Percentiles rank a stretch among this genome's conserved stretches.
phyloP scores from a whole-genome alignment of 2,797 vertebrate species.

The Ceyx erithaca region DNA sequence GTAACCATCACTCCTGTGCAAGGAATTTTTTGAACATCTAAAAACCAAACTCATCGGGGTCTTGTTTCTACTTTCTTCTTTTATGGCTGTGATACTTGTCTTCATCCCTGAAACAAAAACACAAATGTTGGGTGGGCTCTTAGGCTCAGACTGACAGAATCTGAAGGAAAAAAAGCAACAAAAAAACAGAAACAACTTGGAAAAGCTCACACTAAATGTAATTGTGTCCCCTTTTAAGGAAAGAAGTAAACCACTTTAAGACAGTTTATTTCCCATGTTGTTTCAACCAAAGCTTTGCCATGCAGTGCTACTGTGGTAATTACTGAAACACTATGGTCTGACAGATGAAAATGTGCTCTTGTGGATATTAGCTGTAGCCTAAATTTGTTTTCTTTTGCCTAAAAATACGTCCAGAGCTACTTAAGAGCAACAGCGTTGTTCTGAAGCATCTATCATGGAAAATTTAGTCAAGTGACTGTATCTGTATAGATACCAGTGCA shows the following conservation, averaged over 20 bases:
- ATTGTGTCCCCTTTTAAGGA: not conserved
- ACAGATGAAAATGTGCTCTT: not conserved
- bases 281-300: not conserved
- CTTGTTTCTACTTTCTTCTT: constrained; percentile 82
- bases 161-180: not conserved
- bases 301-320: not conserved
- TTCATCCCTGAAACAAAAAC: constrained; percentile 83
- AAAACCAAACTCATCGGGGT: not conserved
- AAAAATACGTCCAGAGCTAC: not conserved
- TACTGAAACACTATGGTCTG: not conserved
- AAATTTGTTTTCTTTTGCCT: not conserved
- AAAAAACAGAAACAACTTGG: not conserved
- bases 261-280: not conserved
- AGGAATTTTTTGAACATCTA: not conserved
- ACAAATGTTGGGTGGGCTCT: not conserved
- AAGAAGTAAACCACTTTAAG: not conserved
- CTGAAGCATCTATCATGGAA: not conserved
- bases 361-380: not conserved
- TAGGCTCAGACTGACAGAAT: not conserved
- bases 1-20: not conserved
- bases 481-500: not conserved
- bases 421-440: not conserved
- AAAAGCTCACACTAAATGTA: not conserved
- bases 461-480: not conserved
- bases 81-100: constrained; percentile 82